These are phyloP conservation scores for Scaeva pyrastri DNA, from an alignment of 2,888 invertebrate species.

Conservation along the genomic window DNA sequence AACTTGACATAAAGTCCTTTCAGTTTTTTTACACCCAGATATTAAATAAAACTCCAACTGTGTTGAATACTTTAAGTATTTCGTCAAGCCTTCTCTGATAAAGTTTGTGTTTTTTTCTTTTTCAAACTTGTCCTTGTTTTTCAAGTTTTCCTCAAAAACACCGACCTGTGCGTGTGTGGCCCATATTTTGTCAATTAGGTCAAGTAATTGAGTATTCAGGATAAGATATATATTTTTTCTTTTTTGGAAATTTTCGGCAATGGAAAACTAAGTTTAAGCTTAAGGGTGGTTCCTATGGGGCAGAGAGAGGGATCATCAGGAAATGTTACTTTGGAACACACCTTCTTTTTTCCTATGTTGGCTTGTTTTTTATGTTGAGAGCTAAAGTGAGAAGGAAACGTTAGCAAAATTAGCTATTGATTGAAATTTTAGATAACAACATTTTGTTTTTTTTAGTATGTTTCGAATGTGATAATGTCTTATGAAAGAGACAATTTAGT, in stretches of 20 bases:
- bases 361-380: background rate
- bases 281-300: background rate
- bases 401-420: conserved; percentile 40
- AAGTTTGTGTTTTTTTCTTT: background rate
- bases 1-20: conserved; percentile 10
- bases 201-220: conserved; percentile 53
- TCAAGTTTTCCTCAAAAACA: background rate
- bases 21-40: background rate
- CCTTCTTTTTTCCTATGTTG: background rate
- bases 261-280: background rate
- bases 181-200: conserved; percentile 56
- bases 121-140: background rate
- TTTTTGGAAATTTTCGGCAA: conserved; percentile 2
- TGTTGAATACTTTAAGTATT: conserved; percentile 5
- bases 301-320: background rate
- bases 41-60: background rate
- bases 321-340: background rate
- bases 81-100: conserved; percentile 24
- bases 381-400: conserved; percentile 22
- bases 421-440: conserved; percentile 31
- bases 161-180: conserved; percentile 51
- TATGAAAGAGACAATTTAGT: background rate
- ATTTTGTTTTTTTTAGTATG: conserved; percentile 2
- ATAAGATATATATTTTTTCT: conserved; percentile 33
- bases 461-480: conserved; percentile 33